Conservation (phyloP, 2,888 invertebrate species). For the Sclerodermus sp. region DNA sequence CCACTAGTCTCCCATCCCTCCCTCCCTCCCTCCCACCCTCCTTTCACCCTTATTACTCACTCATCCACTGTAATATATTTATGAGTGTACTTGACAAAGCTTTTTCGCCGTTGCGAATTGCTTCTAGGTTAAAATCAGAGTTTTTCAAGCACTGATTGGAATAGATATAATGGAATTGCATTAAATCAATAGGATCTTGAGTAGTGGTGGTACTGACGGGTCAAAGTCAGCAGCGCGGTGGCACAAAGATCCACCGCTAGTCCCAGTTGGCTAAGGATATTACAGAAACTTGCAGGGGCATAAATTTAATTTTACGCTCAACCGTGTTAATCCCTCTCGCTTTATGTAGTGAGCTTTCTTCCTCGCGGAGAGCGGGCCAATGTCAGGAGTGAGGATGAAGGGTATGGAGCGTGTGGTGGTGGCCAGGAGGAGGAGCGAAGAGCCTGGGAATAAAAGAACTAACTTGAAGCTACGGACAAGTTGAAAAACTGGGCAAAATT, state of each 20-base stretch:
- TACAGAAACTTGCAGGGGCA: constrained; percentile 38
- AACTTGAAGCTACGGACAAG: constrained; percentile 16
- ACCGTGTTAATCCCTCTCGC: constrained; percentile 36
- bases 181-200: no score
- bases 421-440: constrained; percentile 3
- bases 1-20: no score
- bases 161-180: no score
- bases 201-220: constrained; percentile 14
- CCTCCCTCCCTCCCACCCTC: no score
- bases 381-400: no score
- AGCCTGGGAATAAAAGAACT: constrained; percentile 20
- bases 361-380: background rate
- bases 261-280: constrained; percentile 32
- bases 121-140: no score
- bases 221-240: constrained; percentile 17
- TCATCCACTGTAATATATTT: no score
- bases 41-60: no score
- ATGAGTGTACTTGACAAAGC: no score
- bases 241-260: constrained; percentile 18
- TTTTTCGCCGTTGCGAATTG: no score
- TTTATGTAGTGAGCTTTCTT: constrained; percentile 22
- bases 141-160: no score
- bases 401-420: background rate
- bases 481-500: constrained; percentile 29
- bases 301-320: constrained; percentile 44